Percentiles rank a stretch among this genome's conserved stretches.
These are phyloP conservation scores for Aplocera efformata DNA, from an alignment of 2,888 invertebrate genomes.

Conservation along the genomic window DNA sequence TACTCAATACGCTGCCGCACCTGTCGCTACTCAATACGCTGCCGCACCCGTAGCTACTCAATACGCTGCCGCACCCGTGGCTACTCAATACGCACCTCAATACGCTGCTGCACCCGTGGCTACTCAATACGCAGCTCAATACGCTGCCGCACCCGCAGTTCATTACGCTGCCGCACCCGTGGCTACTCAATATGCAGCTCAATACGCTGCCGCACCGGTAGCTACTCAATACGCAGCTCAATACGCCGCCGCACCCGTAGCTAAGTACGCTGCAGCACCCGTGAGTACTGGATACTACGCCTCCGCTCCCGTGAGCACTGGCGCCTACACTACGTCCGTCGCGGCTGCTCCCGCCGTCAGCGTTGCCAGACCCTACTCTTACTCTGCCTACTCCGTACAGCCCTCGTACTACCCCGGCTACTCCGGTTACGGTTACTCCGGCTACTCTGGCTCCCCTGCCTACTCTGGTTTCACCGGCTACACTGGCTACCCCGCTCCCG, in stretches of 20 bases:
- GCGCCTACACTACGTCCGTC: too few species aligned
- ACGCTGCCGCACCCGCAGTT: neutral
- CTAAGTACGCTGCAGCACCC: neutral
- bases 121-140: neutral
- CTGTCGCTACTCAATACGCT: slow-evolving; percentile 1
- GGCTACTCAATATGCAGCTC: neutral
- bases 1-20: slow-evolving; percentile 3
- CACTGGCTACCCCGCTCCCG: neutral
- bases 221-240: neutral
- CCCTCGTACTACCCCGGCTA: slow-evolving; percentile 19
- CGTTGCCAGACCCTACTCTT: too few species aligned
- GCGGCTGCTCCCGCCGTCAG: slow-evolving; percentile 1
- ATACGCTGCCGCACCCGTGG: slow-evolving; percentile 2
- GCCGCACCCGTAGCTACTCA: slow-evolving; percentile 2
- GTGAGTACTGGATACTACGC: neutral
- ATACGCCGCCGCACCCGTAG: neutral
- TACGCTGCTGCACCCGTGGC: neutral
- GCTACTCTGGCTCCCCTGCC: slow-evolving; percentile 7
- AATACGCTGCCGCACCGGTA: slow-evolving; percentile 2
- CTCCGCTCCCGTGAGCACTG: neutral
- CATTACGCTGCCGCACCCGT: slow-evolving; percentile 1
- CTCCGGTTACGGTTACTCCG: slow-evolving; percentile 17
- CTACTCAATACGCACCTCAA: neutral
- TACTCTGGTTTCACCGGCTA: slow-evolving; percentile 1
- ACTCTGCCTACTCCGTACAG: slow-evolving; percentile 13